phyloP scores from a whole-genome alignment of 2,797 vertebrate species.

The Coregonus sp. region DNA sequence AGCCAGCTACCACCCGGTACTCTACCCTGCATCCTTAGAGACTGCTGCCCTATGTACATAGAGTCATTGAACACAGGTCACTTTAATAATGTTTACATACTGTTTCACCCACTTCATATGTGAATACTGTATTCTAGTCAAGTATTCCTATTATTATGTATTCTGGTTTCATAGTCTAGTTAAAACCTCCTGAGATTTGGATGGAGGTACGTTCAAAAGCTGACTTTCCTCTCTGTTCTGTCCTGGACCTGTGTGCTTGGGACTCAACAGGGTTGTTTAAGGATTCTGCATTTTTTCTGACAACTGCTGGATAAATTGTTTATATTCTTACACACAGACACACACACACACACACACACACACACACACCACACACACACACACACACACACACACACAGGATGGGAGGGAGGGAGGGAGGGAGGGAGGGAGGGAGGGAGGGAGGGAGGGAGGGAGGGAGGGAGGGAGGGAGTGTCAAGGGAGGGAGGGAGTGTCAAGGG shows the following conservation, averaged over 20 bases:
- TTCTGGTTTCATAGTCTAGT: conserved; percentile 30
- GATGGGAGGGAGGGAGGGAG: neutral
- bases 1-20: too few relatives aligned
- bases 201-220: too few relatives aligned
- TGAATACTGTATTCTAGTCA: too few relatives aligned
- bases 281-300: conserved; percentile 31
- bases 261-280: conserved; percentile 41
- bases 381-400: conserved; percentile 24
- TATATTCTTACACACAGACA: neutral
- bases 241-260: neutral
- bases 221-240: neutral
- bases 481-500: neutral
- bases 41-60: too few relatives aligned
- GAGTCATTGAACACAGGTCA: too few relatives aligned
- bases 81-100: too few relatives aligned
- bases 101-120: too few relatives aligned
- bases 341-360: conserved; percentile 20
- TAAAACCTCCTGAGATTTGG: conserved; percentile 44
- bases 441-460: neutral
- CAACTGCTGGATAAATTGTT: neutral
- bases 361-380: conserved; percentile 19
- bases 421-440: neutral
- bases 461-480: too few relatives aligned
- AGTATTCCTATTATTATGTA: too few relatives aligned
- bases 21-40: too few relatives aligned